Evolutionary conservation across 2,888 invertebrate species (phyloP).

Genomic region (Electrophaes corylata): DNA sequence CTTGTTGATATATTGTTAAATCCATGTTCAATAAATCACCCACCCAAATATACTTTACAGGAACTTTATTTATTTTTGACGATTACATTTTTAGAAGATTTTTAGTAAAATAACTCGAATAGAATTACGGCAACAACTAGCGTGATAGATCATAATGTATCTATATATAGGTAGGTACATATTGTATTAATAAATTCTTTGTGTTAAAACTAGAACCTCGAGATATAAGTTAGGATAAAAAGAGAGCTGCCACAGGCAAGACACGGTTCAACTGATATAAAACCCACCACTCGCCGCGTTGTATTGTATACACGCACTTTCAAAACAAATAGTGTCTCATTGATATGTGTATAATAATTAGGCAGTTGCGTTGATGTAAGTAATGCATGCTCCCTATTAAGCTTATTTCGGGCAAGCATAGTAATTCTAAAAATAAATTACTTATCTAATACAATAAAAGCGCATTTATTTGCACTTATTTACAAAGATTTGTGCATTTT

Average conservation of each 20-base stretch:
- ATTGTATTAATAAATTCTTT: too few relatives aligned
- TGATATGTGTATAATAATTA: background rate
- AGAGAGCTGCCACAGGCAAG: constrained; percentile 52
- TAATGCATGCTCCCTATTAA: too few relatives aligned
- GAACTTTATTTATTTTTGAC: too few relatives aligned
- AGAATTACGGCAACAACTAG: too few relatives aligned
- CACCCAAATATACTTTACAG: background rate
- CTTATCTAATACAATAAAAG: background rate
- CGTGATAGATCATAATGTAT: too few relatives aligned
- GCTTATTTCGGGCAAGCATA: background rate
- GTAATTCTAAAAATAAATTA: background rate
- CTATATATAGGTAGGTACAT: too few relatives aligned
- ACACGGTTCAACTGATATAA: background rate
- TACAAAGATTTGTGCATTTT: background rate
- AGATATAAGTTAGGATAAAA: background rate
- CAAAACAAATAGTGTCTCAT: background rate
- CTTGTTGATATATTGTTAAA: background rate
- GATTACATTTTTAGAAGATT: too few relatives aligned
- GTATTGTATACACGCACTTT: too few relatives aligned
- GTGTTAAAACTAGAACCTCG: too few relatives aligned
- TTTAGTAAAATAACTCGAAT: too few relatives aligned
- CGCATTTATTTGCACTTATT: background rate
- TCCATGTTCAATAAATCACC: background rate
- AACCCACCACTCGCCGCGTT: too few relatives aligned
- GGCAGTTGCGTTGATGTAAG: too few relatives aligned